These are phyloP conservation scores for Hiodon tergisus DNA, from an alignment of 2,113 vertebrate species.

Conservation along the genomic window DNA sequence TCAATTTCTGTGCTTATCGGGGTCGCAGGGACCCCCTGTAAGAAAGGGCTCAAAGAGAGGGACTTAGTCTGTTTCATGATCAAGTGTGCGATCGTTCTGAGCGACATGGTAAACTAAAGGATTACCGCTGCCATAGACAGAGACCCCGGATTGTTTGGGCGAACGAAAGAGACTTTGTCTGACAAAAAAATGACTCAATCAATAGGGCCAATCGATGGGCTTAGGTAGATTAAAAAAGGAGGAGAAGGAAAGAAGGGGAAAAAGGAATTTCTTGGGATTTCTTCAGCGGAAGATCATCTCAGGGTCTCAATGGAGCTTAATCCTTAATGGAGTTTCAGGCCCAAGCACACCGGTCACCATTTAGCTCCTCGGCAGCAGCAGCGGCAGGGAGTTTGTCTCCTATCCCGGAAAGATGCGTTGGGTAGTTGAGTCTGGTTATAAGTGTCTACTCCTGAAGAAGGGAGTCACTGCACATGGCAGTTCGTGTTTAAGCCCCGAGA, in stretches of 20 bases:
- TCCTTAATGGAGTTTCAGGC: slow-evolving; percentile 27
- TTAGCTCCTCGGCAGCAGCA: not conserved
- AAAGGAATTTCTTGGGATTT: slow-evolving; percentile 12
- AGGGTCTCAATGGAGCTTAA: slow-evolving; percentile 23
- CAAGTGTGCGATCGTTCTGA: not conserved
- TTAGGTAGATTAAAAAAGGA: not conserved
- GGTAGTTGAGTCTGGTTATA: too few relatives aligned
- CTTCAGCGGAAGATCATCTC: not conserved
- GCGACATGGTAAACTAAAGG: not conserved
- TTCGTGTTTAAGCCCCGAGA: not conserved
- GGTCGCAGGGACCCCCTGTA: not conserved
- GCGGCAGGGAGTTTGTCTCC: not conserved
- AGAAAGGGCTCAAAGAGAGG: not conserved
- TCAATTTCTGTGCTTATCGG: not conserved
- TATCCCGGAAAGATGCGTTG: not conserved
- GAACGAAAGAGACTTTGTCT: too few relatives aligned
- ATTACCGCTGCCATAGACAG: not conserved
- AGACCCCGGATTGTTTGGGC: not conserved
- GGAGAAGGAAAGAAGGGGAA: not conserved
- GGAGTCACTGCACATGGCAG: not conserved
- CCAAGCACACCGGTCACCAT: not conserved
- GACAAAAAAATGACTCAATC: too few relatives aligned
- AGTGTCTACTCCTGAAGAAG: too few relatives aligned
- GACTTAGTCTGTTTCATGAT: not conserved
- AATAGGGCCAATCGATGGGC: too few relatives aligned